Percentiles rank a stretch among this genome's conserved stretches.
Conservation (phyloP, 2,797 vertebrate genomes). For the Geotrypetes seraphini region DNA sequence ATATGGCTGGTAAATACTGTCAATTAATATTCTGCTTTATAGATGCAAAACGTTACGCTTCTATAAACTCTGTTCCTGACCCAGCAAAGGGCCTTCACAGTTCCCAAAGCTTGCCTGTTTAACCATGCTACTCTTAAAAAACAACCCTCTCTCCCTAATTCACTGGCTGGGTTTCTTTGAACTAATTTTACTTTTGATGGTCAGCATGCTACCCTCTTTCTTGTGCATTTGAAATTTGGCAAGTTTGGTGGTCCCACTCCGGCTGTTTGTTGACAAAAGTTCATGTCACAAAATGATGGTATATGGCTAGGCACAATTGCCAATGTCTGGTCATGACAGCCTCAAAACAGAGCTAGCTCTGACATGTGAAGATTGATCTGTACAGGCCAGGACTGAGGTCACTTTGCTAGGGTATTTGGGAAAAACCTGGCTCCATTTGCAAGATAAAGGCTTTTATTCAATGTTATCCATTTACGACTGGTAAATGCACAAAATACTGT, state of each 20-base stretch:
- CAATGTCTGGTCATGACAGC: slow-evolving; percentile 3
- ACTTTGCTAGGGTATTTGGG: slow-evolving; percentile 3
- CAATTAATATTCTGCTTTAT: no score
- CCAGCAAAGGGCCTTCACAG: neutral
- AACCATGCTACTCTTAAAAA: no score
- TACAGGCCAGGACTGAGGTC: slow-evolving; percentile 10
- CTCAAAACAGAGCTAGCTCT: slow-evolving; percentile 5
- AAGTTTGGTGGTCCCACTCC: slow-evolving; percentile 1
- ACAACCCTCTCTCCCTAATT: no score
- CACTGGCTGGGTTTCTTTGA: no score
- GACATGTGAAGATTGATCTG: slow-evolving; percentile 9
- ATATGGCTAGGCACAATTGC: slow-evolving; percentile 10
- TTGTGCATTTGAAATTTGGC: slow-evolving; percentile 13
- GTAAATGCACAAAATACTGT: no score
- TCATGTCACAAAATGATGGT: slow-evolving; percentile 11
- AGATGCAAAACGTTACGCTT: neutral
- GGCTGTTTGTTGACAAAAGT: neutral
- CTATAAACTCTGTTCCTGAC: slow-evolving; percentile 6
- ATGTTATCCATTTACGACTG: neutral
- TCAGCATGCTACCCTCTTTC: no score
- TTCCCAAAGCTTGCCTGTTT: no score
- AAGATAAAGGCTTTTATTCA: slow-evolving; percentile 4
- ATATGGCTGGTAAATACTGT: no score
- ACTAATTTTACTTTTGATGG: no score
- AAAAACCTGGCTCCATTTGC: neutral